Evolutionary conservation across 2,888 invertebrate species (phyloP).

Genomic region (Trissolcus japonicus): DNA sequence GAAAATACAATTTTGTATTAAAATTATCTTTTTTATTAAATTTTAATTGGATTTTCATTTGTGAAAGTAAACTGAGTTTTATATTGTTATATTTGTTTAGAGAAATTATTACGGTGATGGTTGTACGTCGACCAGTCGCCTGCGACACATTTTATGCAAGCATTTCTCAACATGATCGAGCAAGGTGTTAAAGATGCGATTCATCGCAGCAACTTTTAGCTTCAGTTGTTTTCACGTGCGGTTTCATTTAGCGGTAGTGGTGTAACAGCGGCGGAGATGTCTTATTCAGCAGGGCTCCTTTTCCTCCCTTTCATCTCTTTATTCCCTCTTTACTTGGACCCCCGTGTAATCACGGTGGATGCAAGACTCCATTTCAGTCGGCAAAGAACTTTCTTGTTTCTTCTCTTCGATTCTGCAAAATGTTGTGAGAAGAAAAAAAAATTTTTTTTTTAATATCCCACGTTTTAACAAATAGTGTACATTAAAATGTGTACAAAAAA

Average conservation of each 20-base stretch:
- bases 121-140: neutral
- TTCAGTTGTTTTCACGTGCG: slow-evolving; percentile 71
- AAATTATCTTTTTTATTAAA: neutral
- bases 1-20: no score
- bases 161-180: slow-evolving; percentile 55
- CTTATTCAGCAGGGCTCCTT: slow-evolving; percentile 55
- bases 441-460: slow-evolving; percentile 20
- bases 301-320: slow-evolving; percentile 54
- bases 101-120: neutral
- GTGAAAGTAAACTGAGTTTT: no score
- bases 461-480: slow-evolving; percentile 22
- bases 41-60: neutral
- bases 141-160: slow-evolving; percentile 18
- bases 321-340: slow-evolving; percentile 55
- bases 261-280: slow-evolving; percentile 54
- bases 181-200: slow-evolving; percentile 69
- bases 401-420: slow-evolving; percentile 57
- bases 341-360: slow-evolving; percentile 58
- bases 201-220: slow-evolving; percentile 64
- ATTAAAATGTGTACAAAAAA: slow-evolving; percentile 19
- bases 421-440: slow-evolving; percentile 28
- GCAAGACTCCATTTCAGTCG: slow-evolving; percentile 55
- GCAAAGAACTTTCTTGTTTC: slow-evolving; percentile 57
- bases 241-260: slow-evolving; percentile 71
- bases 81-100: neutral